Evolutionary conservation across 2,888 invertebrate species (phyloP).

Genomic region (Meiosimyza decipiens): DNA sequence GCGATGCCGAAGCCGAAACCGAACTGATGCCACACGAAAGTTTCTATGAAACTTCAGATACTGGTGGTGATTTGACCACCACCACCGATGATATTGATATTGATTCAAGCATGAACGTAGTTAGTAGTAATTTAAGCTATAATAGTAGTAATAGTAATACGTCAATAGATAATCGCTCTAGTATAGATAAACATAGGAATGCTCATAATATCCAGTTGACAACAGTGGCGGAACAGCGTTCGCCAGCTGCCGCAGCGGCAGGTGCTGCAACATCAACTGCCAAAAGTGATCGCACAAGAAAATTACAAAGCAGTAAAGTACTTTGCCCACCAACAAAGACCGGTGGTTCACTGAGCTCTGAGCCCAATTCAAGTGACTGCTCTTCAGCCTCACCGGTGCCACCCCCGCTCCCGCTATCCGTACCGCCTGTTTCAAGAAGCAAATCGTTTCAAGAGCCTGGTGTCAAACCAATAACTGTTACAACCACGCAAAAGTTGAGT

Average conservation of each 20-base stretch:
- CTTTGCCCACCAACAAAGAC: constrained; percentile 22
- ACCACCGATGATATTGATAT: constrained; percentile 55
- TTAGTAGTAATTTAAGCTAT: constrained; percentile 64
- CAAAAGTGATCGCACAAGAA: constrained; percentile 2
- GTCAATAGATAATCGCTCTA: constrained; percentile 59
- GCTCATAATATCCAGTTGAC: constrained; percentile 47
- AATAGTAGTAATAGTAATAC: constrained; percentile 67
- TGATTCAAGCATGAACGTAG: constrained; percentile 64
- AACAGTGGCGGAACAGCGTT: constrained; percentile 38
- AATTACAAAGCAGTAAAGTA: constrained; percentile 2
- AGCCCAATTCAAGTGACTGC: constrained; percentile 61
- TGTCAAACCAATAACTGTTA: constrained; percentile 46
- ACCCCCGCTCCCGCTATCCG: constrained; percentile 8
- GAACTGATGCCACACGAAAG: constrained; percentile 54
- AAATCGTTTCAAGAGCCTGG: constrained; percentile 67
- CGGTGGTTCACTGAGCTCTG: constrained; percentile 54
- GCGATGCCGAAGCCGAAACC: constrained; percentile 51
- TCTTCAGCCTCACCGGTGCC: constrained; percentile 58
- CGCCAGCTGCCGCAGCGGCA: constrained; percentile 36
- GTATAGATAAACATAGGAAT: constrained; percentile 45
- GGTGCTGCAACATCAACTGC: neutral
- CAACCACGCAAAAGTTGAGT: constrained; percentile 8
- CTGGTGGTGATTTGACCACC: constrained; percentile 63
- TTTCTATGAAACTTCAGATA: constrained; percentile 66
- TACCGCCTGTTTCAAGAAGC: constrained; percentile 62